Conservation (phyloP, 2,888 invertebrate species). For the Choristoneura rosaceana region DNA sequence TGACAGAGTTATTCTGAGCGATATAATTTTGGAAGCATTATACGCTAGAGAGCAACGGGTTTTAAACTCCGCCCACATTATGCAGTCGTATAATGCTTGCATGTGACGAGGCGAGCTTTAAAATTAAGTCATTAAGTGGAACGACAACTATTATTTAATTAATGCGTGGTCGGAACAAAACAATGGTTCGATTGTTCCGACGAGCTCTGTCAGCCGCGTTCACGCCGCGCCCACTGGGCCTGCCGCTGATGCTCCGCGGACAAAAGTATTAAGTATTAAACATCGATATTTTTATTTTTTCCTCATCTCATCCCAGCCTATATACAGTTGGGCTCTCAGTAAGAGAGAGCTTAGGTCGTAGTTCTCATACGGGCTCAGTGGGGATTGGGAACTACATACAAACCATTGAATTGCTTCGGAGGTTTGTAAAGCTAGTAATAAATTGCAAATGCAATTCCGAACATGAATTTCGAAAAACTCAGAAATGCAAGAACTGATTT, state of each 20-base stretch:
- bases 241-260: neutral
- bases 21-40: neutral
- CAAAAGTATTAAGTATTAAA: slow-evolving; percentile 14
- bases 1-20: neutral
- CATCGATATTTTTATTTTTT: neutral
- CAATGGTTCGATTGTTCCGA: slow-evolving; percentile 67
- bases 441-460: too few relatives aligned
- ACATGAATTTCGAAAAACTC: too few relatives aligned
- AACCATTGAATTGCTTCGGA: too few relatives aligned
- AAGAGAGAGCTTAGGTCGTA: too few relatives aligned
- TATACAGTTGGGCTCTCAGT: too few relatives aligned
- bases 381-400: too few relatives aligned
- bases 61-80: slow-evolving; percentile 23
- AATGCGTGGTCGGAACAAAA: slow-evolving; percentile 64
- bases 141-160: slow-evolving; percentile 66
- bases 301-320: neutral
- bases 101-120: slow-evolving; percentile 51
- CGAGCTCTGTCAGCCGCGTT: slow-evolving; percentile 48
- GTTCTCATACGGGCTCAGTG: too few relatives aligned
- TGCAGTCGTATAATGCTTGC: slow-evolving; percentile 39
- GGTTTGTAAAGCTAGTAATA: too few relatives aligned
- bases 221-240: slow-evolving; percentile 47
- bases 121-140: slow-evolving; percentile 68
- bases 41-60: slow-evolving; percentile 32
- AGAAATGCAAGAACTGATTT: too few relatives aligned